Conservation (phyloP, 2,888 invertebrate genomes). For the Monoplex corrugatus region DNA sequence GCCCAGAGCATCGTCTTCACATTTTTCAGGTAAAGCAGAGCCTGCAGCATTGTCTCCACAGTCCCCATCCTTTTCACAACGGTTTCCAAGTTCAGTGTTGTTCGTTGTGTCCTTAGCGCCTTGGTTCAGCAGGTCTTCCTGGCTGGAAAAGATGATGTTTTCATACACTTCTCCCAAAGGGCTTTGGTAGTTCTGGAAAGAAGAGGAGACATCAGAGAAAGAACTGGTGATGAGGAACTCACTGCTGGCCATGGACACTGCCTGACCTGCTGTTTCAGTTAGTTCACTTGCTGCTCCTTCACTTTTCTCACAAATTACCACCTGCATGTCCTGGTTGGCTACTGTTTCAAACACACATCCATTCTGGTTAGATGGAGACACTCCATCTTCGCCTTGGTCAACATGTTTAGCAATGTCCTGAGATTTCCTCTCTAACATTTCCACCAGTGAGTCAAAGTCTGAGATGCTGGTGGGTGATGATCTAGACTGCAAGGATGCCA, state of each 20-base stretch:
- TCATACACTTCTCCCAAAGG: constrained; percentile 37
- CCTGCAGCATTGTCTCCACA: no score
- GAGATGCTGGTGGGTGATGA: background rate
- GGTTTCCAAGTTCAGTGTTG: no score
- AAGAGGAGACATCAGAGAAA: constrained; percentile 5
- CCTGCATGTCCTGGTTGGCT: no score
- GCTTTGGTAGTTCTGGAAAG: background rate
- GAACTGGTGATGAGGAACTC: constrained; percentile 12
- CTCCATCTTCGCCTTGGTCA: background rate
- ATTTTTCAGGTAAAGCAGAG: no score
- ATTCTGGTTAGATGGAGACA: background rate
- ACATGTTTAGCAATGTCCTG: background rate
- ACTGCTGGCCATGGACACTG: background rate
- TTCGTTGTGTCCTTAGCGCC: background rate
- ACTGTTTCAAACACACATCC: background rate
- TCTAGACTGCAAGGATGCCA: background rate
- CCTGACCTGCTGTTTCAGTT: background rate
- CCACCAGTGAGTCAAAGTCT: background rate
- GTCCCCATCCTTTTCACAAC: no score
- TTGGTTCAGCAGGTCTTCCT: background rate
- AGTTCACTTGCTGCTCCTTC: no score
- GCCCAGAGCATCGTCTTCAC: no score
- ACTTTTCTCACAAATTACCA: no score
- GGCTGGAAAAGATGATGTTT: constrained; percentile 38
- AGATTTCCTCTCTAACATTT: background rate